Base-by-base conservation (phyloP, 2,888 invertebrate species). In the Leucozona laternaria region DNA sequence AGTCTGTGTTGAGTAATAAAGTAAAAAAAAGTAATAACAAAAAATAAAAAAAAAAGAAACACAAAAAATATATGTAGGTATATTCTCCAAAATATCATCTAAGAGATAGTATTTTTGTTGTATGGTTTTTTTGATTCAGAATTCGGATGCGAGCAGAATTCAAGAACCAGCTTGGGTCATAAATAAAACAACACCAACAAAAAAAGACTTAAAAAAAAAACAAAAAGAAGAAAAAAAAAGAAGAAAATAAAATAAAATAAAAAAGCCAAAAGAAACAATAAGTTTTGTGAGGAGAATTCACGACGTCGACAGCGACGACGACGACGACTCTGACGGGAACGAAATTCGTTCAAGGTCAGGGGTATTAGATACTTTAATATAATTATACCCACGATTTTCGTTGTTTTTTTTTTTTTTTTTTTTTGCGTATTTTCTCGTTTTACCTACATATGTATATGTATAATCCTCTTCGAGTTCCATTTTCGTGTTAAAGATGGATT, bases 261-360 rank as follows among this genome's bases (percentile, higher is more conserved):
- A 50, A 37, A 75, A 31, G 37, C 43, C 48, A 40, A 58, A 73
- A 68, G 70, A 79, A 64, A 80, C 84, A 80, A 80, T 72, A 53
- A 40, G 58, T 82, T 77, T 77, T 70, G 50, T 78, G 68, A n/a
- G 64, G 77, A 77, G 82, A 79, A 75, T 64, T 82, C 71, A 71
- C 70, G 71, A 45, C 13, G n/a, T 10, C n/a, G 17, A 45, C 25
- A 6, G 68, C 77, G 73, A 72, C 40, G 20, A 85, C 76, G 80
- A 72, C 77, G 68, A 58, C 20, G 20, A 58, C 34, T 8, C 22
- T 2, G 37, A 86, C 75, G 86, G 53, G 75, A 86, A 81, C 58
- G 75, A 86, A 86, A 86, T 86, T 86, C 86, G 86, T 86, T 82
- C 86, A 86, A 86, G 82, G 86, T 86, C 86, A 86, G 86, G 85